phyloP scores from a whole-genome alignment of 2,888 invertebrate species.

The Trichopoda pennipes region DNA sequence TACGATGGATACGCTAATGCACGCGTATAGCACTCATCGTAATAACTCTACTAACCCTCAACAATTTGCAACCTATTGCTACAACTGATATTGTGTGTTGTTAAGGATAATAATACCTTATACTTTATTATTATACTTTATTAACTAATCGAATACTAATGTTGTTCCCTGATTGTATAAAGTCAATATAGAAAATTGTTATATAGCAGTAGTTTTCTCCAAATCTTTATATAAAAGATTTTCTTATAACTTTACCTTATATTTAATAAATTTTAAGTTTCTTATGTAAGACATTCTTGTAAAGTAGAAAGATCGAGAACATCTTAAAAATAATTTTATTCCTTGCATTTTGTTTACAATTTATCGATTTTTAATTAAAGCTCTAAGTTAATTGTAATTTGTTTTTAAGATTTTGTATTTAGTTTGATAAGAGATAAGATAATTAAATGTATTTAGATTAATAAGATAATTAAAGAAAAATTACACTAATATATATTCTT shows the following conservation, averaged over 20 bases:
- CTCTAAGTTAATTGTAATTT: conserved; percentile 56
- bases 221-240: conserved; percentile 3
- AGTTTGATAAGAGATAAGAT: background rate
- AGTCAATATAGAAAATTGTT: conserved; percentile 71
- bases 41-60: conserved; percentile 72
- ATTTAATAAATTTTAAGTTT: conserved; percentile 11
- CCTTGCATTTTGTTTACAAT: conserved; percentile 51
- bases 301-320: background rate
- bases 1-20: conserved; percentile 77
- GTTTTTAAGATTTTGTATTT: conserved; percentile 46
- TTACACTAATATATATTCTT: conserved; percentile 68
- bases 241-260: background rate
- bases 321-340: conserved; percentile 59
- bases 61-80: conserved; percentile 75
- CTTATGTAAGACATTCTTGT: background rate
- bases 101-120: background rate
- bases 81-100: conserved; percentile 68
- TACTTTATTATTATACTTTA: background rate
- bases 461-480: conserved; percentile 25
- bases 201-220: conserved; percentile 39
- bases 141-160: conserved; percentile 23
- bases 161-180: conserved; percentile 76
- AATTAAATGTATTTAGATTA: conserved; percentile 2
- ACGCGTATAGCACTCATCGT: conserved; percentile 77
- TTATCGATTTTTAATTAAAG: conserved; percentile 39